Evolutionary conservation across 2,888 invertebrate genomes (phyloP), one percentile per base, ranked within the genome.

Genomic region (Lithophane socia): DNA sequence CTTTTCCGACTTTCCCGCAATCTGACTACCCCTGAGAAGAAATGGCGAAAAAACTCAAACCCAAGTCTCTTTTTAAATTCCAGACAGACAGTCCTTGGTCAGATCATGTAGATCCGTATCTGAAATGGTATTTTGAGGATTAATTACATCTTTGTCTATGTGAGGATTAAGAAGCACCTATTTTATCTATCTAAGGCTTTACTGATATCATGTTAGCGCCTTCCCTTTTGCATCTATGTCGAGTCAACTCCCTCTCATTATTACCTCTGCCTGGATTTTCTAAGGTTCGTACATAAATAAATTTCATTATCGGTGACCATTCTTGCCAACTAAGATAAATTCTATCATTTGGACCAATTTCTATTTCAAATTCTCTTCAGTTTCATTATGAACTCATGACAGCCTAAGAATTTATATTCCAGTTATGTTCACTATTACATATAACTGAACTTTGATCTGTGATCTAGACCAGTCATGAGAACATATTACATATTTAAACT

Each of bases 381-480:
- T 21, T 54, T 54, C 1, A 3, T 54, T 54, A 54, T 54, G 54
- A 54, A 21, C 54, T 54, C n/a, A n/a, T 54, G 10, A n/a, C 54
- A 10, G 10, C 24, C 16, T 21, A 37, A 52, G 18, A 49, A 49
- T 24, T n/a, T n/a, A 13, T 56, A 8, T 66, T 52, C 37, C 21
- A 54, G 54, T 18, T 56, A 42, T 16, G n/a, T 24, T 10, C 24
- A 42, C 37, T 58, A 47, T 77, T 37, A 54, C 63, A n/a, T 65
- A 49, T 54, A 77, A 1, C 54, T 81, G 75, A 78, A 74, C 78
- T 78, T 56, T 70, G 83, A 47, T 56, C 83, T 29, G 10, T 0
- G 8, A 77, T 80, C 83, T 76, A 82, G 77, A 64, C 52, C 18
- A 83, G n/a, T 80, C 64, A 65, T 75, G 21, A 66, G 37, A 64